A percentile compares a stretch with the other conserved stretches of the same genome.
phyloP scores from a whole-genome alignment of 2,888 invertebrate genomes.

The Ophion slaviceki region DNA sequence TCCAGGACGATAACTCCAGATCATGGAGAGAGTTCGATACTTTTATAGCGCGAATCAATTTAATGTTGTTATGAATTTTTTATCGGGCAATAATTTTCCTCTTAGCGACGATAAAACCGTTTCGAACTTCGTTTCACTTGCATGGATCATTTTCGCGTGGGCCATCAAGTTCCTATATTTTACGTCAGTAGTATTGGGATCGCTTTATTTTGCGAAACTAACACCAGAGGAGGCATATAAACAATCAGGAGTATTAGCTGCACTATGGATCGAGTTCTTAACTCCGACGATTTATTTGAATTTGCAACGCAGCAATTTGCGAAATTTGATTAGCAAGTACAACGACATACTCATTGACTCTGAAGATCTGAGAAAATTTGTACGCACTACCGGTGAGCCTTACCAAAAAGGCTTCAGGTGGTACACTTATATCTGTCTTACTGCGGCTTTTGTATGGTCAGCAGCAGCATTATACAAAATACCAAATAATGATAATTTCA shows the following conservation, averaged over 20 bases:
- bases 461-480: slow-evolving; percentile 47
- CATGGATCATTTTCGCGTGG: slow-evolving; percentile 66
- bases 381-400: slow-evolving; percentile 57
- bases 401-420: slow-evolving; percentile 65
- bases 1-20: not conserved
- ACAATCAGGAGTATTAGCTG: slow-evolving; percentile 49
- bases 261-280: slow-evolving; percentile 63
- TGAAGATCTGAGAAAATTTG: slow-evolving; percentile 53
- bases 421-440: slow-evolving; percentile 55
- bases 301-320: slow-evolving; percentile 50
- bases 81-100: slow-evolving; percentile 71
- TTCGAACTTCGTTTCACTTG: not conserved
- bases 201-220: slow-evolving; percentile 34
- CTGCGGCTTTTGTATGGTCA: slow-evolving; percentile 62
- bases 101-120: slow-evolving; percentile 18
- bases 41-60: slow-evolving; percentile 67
- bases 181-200: slow-evolving; percentile 10
- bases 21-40: slow-evolving; percentile 61
- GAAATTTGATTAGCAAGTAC: slow-evolving; percentile 65
- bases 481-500: slow-evolving; percentile 60
- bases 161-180: slow-evolving; percentile 46
- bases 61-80: slow-evolving; percentile 63
- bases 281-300: slow-evolving; percentile 67
- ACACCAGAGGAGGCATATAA: slow-evolving; percentile 1
- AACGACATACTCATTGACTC: slow-evolving; percentile 61